Evolutionary conservation across 2,797 vertebrate genomes (phyloP), one percentile per base, ranked within the genome.

Genomic region (Buphagus erythrorhynchus): DNA sequence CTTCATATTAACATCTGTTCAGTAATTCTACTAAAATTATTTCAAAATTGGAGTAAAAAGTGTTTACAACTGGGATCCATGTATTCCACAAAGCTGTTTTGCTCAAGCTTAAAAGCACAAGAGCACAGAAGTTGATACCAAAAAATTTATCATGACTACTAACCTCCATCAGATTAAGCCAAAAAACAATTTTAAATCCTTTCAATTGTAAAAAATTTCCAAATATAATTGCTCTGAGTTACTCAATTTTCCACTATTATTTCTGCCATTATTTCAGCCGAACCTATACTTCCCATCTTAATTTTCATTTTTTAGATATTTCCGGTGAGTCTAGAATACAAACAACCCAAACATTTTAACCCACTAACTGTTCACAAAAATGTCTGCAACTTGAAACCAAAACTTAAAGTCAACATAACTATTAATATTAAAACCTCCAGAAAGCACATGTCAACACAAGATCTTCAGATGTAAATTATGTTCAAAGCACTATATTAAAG

Each of bases 81-180:
- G 10, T 22, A 59, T 11, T 67, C 33, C 58, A 65, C 29, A 76
- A 79, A 55, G 42, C 6, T 8, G 11, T 59, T 77, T 2, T 43
- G 4, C 16, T 61, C 1, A 1, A 51, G 19, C 21, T 78, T 57
- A 61, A 61, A 79, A 84, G 28, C 18, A 77, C 15, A 40, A 29
- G 2, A 11, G 9, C 16, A 68, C 0, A 2, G 26, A 65, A 17
- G 12, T 0, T 19, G 16, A 51, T 6, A 4, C 15, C 12, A 75
- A 46, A 42, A 54, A 52, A 9, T 2, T 8, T 21, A 24, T 28
- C 3, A 5, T 0, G 2, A 59, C 25, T 48, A 63, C 48, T 72
- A 71, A 59, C 6, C 21, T 55, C 14, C 29, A 40, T 7, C 18
- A 18, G n/a, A 66, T 2, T 13, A 13, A 38, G 12, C 1, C 15